phyloP scores from a whole-genome alignment of 2,113 vertebrate species.

The Ailuropoda melanoleuca region DNA sequence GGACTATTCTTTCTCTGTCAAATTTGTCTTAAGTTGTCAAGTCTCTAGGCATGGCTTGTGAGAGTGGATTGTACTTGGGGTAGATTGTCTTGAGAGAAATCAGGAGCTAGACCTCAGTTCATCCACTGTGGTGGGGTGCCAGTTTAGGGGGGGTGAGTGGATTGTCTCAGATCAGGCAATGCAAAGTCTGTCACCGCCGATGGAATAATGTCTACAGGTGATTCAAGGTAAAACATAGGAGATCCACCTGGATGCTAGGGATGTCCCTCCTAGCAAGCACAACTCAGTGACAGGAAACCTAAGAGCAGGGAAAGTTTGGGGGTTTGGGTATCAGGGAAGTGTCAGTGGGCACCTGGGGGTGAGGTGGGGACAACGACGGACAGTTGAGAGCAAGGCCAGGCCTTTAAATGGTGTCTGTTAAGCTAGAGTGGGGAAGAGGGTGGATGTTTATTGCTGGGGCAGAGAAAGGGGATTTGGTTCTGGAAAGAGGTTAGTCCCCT shows the following conservation, averaged over 20 bases:
- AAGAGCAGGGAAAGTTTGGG: not conserved
- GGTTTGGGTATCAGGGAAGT: not conserved
- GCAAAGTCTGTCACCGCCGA: not conserved
- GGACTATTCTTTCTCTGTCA: not conserved
- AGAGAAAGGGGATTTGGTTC: conserved; percentile 3
- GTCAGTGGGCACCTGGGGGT: not conserved
- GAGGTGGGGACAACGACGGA: not conserved
- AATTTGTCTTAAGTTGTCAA: not conserved
- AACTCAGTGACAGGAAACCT: not conserved
- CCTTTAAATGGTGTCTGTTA: not conserved
- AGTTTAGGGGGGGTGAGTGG: not conserved
- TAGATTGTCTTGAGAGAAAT: not conserved
- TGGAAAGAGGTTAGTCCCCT: conserved; percentile 7
- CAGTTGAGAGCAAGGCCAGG: not conserved
- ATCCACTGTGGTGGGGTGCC: not conserved
- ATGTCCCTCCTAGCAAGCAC: not conserved
- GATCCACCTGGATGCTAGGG: not conserved
- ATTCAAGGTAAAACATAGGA: not conserved
- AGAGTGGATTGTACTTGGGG: not conserved
- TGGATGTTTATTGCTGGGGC: not conserved
- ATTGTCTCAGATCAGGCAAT: not conserved
- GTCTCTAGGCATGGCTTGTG: not conserved
- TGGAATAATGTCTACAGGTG: not conserved
- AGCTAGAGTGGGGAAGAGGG: not conserved
- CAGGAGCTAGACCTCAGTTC: not conserved